Conservation (phyloP, 1,140 invertebrate species). For the Myzus persicae region DNA sequence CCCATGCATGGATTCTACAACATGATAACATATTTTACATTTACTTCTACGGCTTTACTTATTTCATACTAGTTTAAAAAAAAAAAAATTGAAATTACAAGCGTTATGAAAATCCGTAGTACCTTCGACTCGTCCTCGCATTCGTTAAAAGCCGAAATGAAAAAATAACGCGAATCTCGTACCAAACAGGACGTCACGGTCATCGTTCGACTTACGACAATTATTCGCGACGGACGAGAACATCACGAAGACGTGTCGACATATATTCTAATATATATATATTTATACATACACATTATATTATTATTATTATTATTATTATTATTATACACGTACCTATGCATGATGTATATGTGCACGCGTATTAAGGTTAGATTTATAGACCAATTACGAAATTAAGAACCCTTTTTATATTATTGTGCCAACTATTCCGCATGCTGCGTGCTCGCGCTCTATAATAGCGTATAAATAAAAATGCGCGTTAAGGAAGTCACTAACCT, state of each 20-base stretch:
- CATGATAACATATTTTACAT: too few species aligned
- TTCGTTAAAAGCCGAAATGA: not conserved
- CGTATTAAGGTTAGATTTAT: slow-evolving; percentile 46
- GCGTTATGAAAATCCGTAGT: not conserved
- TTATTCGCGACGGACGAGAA: not conserved
- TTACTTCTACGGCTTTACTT: too few species aligned
- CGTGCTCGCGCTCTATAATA: slow-evolving; percentile 43
- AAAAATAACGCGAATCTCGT: not conserved
- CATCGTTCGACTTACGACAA: slow-evolving; percentile 27
- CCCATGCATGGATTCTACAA: not conserved
- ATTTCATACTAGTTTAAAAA: too few species aligned
- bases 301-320: not conserved
- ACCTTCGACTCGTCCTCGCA: not conserved
- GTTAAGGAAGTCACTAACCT: slow-evolving; percentile 52
- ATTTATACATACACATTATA: not conserved
- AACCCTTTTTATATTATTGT: slow-evolving; percentile 27
- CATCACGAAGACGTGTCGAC: not conserved
- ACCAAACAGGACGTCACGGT: slow-evolving; percentile 8
- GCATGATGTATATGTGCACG: not conserved
- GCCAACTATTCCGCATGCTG: slow-evolving; percentile 41
- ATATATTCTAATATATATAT: not conserved
- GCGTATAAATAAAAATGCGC: slow-evolving; percentile 47
- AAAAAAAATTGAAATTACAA: not conserved
- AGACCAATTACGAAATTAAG: slow-evolving; percentile 46
- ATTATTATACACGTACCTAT: not conserved